Conservation (phyloP, 2,797 vertebrate genomes). For the Heterohyrax brucei region DNA sequence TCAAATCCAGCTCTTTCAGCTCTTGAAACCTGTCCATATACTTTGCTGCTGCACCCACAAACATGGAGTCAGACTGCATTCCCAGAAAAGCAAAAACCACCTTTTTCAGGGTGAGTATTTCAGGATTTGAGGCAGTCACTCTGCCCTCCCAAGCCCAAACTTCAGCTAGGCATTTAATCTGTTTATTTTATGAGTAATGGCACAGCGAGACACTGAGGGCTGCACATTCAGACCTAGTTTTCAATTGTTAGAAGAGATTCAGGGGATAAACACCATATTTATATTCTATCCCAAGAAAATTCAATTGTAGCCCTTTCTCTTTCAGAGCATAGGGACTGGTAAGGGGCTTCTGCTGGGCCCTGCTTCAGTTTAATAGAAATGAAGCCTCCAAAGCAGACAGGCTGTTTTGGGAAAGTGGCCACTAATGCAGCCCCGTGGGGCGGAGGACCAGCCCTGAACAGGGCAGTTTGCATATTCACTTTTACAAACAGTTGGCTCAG, state of each 20-base stretch:
- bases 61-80: not conserved
- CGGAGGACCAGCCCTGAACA: constrained; percentile 85
- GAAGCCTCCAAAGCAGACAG: constrained; percentile 84
- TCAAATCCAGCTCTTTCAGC: constrained; percentile 44
- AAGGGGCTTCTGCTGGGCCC: constrained; percentile 82
- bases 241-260: constrained; percentile 79
- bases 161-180: constrained; percentile 70
- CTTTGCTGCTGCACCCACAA: not conserved
- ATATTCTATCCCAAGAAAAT: constrained; percentile 83
- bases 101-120: not conserved
- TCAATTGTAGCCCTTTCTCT: constrained; percentile 80
- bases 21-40: not conserved
- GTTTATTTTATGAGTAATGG: constrained; percentile 79
- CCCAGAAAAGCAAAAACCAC: constrained; percentile 56
- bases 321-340: constrained; percentile 5
- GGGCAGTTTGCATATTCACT: constrained; percentile 91
- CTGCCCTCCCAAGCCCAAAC: constrained; percentile 42
- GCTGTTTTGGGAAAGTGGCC: constrained; percentile 88
- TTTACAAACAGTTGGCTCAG: constrained; percentile 91
- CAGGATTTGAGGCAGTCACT: constrained; percentile 25
- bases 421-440: constrained; percentile 89
- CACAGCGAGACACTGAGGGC: constrained; percentile 27
- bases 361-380: constrained; percentile 89
- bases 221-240: constrained; percentile 73
- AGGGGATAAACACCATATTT: constrained; percentile 82